A percentile compares a stretch with the other conserved stretches of the same genome.
phyloP scores from a whole-genome alignment of 2,888 invertebrate species.

The Ochropleura leucogaster region DNA sequence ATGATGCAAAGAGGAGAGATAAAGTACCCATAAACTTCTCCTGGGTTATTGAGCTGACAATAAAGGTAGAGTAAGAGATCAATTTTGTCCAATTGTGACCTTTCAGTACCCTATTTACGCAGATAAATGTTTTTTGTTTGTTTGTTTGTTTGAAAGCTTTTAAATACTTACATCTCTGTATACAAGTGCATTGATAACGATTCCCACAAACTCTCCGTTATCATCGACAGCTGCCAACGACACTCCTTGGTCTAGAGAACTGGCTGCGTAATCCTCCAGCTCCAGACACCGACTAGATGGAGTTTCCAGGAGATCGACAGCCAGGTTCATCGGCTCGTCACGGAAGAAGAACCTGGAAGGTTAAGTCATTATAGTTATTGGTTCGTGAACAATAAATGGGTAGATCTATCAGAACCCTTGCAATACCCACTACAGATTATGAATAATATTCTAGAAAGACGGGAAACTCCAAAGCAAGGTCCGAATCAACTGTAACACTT shows the following conservation, averaged over 20 bases:
- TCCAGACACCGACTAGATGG: constrained; percentile 91
- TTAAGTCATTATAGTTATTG: neutral
- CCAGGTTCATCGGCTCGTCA: constrained; percentile 93
- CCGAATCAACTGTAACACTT: too few relatives aligned
- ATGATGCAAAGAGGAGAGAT: neutral
- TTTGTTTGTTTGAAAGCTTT: neutral
- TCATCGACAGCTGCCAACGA: constrained; percentile 92
- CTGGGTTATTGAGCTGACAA: neutral
- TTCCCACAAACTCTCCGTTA: constrained; percentile 90
- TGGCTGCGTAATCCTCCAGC: constrained; percentile 92
- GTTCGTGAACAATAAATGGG: neutral
- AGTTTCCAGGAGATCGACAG: constrained; percentile 91
- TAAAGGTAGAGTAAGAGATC: too few relatives aligned
- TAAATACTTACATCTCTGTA: constrained; percentile 77
- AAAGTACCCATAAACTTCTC: neutral
- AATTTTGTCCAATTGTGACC: too few relatives aligned
- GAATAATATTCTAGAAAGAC: too few relatives aligned
- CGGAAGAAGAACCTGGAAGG: constrained; percentile 91
- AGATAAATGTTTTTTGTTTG: too few relatives aligned
- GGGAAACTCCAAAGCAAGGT: too few relatives aligned
- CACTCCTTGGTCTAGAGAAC: constrained; percentile 90
- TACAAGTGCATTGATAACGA: constrained; percentile 89
- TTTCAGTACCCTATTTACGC: too few relatives aligned
- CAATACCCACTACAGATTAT: too few relatives aligned
- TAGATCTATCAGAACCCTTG: too few relatives aligned